Percentiles rank a stretch among this genome's conserved stretches.
phyloP scores from a whole-genome alignment of 2,113 vertebrate genomes.

The Charina bottae region DNA sequence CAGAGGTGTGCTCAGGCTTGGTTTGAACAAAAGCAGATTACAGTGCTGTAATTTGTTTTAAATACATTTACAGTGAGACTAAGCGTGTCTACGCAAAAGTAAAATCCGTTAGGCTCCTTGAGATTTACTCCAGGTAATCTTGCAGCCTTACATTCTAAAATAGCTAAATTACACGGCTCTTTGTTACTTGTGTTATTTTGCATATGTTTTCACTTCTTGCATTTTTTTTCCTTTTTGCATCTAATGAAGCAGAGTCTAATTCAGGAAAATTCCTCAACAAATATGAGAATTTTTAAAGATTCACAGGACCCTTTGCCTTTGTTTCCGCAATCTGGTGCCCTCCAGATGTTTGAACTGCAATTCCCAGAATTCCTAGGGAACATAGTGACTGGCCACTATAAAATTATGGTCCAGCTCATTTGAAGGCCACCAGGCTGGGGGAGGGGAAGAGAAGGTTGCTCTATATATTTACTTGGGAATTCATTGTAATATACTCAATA shows the following conservation, averaged over 20 bases:
- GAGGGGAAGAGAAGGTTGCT: background rate
- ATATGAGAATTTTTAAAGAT: background rate
- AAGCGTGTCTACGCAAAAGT: background rate
- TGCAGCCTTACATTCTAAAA: background rate
- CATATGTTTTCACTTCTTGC: background rate
- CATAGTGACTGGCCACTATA: background rate
- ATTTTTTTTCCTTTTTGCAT: background rate
- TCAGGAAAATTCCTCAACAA: background rate
- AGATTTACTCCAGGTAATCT: background rate
- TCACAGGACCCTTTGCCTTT: background rate
- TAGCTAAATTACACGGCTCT: background rate
- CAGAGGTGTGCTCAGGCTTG: background rate
- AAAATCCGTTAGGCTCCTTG: background rate
- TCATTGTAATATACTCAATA: background rate
- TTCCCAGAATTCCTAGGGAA: background rate
- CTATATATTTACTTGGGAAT: background rate
- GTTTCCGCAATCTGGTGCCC: background rate
- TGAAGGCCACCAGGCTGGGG: background rate
- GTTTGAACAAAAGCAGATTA: background rate
- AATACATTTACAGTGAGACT: background rate
- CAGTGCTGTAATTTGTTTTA: background rate
- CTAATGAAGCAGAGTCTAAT: background rate
- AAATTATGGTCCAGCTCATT: background rate
- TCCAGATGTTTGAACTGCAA: background rate
- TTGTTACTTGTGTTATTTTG: background rate